phyloP scores from a whole-genome alignment of 2,888 invertebrate genomes.

The Aspidiotus rigidus region DNA sequence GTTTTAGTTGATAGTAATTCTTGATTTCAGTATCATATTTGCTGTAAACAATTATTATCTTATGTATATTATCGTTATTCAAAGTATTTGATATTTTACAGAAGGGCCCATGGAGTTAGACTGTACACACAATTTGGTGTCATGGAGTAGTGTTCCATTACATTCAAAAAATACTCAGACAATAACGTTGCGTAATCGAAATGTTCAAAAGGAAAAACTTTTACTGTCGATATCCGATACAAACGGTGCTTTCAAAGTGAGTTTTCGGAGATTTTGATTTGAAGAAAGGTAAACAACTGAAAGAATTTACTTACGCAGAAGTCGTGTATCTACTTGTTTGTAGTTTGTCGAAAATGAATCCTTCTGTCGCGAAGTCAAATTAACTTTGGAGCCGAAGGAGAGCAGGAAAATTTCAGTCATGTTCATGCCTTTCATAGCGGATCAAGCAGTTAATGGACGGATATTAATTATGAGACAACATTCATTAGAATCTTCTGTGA shows the following conservation, averaged over 20 bases:
- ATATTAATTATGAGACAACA: slow-evolving; percentile 28
- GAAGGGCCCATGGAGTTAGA: slow-evolving; percentile 35
- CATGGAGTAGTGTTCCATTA: slow-evolving; percentile 34
- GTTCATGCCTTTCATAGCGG: slow-evolving; percentile 33
- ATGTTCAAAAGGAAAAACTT: slow-evolving; percentile 34
- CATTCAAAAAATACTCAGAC: slow-evolving; percentile 34
- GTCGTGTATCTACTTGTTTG: slow-evolving; percentile 17
- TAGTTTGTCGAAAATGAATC: slow-evolving; percentile 34
- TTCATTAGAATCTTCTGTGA: slow-evolving; percentile 20
- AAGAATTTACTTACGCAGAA: background rate
- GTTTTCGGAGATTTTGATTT: background rate
- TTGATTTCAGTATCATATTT: too few species aligned
- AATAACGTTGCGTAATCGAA: slow-evolving; percentile 35
- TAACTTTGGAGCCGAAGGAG: slow-evolving; percentile 35
- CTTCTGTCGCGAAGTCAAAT: slow-evolving; percentile 34
- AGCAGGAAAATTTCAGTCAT: slow-evolving; percentile 35
- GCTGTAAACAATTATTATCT: background rate
- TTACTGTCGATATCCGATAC: slow-evolving; percentile 33
- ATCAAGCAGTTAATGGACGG: slow-evolving; percentile 34
- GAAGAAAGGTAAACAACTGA: background rate
- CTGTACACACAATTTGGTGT: slow-evolving; percentile 33
- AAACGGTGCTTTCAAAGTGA: slow-evolving; percentile 33
- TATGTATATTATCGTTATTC: background rate
- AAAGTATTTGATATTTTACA: background rate
- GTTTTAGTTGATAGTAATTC: background rate